Evolutionary conservation across 2,797 vertebrate species (phyloP).

Genomic region (Lagodon rhomboides): DNA sequence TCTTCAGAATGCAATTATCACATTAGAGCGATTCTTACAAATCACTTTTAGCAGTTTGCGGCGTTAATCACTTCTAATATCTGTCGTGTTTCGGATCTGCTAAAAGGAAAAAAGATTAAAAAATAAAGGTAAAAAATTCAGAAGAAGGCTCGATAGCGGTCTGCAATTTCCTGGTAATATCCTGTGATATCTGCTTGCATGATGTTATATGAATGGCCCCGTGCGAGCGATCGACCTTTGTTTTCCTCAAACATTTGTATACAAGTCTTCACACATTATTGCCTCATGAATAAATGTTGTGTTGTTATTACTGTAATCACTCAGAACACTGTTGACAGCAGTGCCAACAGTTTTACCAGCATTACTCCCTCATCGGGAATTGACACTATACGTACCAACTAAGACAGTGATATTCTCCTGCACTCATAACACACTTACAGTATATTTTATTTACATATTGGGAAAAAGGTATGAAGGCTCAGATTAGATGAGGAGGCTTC

Average conservation of each 20-base stretch:
- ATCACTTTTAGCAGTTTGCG: conserved; percentile 16
- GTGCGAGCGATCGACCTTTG: background rate
- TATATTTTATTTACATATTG: background rate
- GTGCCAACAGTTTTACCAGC: background rate
- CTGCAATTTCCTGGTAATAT: conserved; percentile 67
- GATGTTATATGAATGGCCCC: conserved; percentile 25
- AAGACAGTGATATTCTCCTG: background rate
- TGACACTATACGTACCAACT: background rate
- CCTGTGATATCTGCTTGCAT: conserved; percentile 33
- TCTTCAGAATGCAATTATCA: conserved; percentile 13
- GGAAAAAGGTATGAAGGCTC: background rate
- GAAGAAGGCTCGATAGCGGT: conserved; percentile 25
- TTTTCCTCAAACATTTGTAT: background rate
- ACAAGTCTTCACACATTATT: background rate
- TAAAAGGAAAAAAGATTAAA: conserved; percentile 25
- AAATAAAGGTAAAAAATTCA: background rate
- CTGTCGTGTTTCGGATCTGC: conserved; percentile 2
- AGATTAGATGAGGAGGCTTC: background rate
- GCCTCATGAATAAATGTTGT: conserved; percentile 6
- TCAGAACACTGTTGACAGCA: conserved; percentile 4
- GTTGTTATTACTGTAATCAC: background rate
- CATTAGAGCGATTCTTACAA: background rate
- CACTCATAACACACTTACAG: background rate
- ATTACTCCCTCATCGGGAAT: too few species aligned
- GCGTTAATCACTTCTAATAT: conserved; percentile 9